Evolutionary conservation across 2,113 vertebrate genomes (phyloP).

Genomic region (Fulica atra): DNA sequence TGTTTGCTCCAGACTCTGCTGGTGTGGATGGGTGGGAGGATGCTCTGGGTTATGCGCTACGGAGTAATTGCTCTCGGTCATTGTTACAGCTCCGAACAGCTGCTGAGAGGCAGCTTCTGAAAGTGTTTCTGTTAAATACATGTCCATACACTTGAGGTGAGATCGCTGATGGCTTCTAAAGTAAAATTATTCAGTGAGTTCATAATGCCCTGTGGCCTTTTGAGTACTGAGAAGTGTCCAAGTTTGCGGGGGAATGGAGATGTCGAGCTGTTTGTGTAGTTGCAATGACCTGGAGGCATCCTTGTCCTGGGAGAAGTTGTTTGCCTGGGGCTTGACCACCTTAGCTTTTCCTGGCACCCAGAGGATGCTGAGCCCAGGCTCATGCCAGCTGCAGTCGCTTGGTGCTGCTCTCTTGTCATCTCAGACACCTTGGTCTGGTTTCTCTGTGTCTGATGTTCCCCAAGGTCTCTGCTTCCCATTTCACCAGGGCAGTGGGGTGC

Average conservation of each 20-base stretch:
- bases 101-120: background rate
- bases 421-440: background rate
- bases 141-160: background rate
- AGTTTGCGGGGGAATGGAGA: background rate
- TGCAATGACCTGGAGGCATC: background rate
- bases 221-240: background rate
- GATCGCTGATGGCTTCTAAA: background rate
- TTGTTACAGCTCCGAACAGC: background rate
- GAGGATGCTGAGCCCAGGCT: background rate
- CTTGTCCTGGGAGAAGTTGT: background rate
- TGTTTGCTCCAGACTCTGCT: background rate
- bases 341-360: background rate
- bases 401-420: no score
- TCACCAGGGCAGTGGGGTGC: fast-evolving
- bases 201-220: background rate
- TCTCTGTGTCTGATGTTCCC: fast-evolving
- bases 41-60: background rate
- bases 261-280: fast-evolving
- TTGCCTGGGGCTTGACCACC: fast-evolving
- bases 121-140: fast-evolving
- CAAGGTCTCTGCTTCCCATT: background rate
- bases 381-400: no score
- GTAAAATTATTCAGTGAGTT: background rate
- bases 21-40: background rate
- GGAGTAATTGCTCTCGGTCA: background rate